Base-by-base conservation (phyloP, 2,888 invertebrate genomes). In the Incurvaria masculella region DNA sequence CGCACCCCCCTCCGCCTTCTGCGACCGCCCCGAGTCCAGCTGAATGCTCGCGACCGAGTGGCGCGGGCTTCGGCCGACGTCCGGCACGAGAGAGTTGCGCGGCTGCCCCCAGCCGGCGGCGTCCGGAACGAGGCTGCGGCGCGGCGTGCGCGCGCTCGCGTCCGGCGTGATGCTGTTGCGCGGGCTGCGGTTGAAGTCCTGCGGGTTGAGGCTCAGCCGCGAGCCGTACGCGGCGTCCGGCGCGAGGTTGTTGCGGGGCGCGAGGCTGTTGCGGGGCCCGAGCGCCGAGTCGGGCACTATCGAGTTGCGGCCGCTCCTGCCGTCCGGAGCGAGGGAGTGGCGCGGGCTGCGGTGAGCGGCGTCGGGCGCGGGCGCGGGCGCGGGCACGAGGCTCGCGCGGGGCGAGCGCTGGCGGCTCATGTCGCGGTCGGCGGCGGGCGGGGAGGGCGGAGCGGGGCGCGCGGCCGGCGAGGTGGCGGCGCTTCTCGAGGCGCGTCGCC, bases 401-500 rank as follows among this genome's bases (percentile, higher is more conserved):
- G 68, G 67, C 54, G 65, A 82, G 60, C 81, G 60, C 58, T 68
- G 71, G 8, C 70, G 68, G 17, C 61, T 65, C 38, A 43, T 45
- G 20, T 59, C 62, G 69, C 41, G 75, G 76, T 45, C 72, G 52
- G 55, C 8, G 5, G 23, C 23, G 23, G 23, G 5, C 26, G 65
- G 64, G 23, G 74, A 69, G 45, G 69, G 76, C 53, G 83, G 64
- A 0, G 81, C 74, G 0, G 81, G 72, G 50, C 81, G 68, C 14
- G 81, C 72, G 58, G 82, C 83, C 1, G 85, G 85, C 1, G 85
- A 84, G 4, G 84, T 83, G 33, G 84, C 84, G 16, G 85, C 83
- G 57, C 84, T 84, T 50, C 86, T 75, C 10, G 87, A 85, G 49
- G 86, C 83, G 47, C 87, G 79, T 17, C 86, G 81, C 53, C 87